Conservation (phyloP, 2,113 vertebrate species). For the Electrona antarctica region DNA sequence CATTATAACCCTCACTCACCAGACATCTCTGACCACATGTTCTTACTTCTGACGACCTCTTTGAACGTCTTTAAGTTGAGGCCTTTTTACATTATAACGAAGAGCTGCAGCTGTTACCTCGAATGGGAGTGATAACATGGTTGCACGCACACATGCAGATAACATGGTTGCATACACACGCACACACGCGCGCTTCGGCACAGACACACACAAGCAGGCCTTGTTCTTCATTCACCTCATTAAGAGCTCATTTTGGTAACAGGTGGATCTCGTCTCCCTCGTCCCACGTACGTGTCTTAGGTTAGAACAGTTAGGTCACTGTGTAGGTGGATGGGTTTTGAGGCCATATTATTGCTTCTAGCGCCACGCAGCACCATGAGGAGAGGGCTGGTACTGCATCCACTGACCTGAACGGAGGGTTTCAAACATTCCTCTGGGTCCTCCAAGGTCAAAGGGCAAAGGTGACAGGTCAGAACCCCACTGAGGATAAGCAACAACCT, state of each 20-base stretch:
- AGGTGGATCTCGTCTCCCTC: neutral
- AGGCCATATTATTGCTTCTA: neutral
- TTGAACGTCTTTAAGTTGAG: slow-evolving; percentile 14
- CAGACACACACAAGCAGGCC: neutral
- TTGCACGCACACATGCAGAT: neutral
- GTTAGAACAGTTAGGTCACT: no score
- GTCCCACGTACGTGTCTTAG: no score
- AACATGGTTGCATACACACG: slow-evolving; percentile 5
- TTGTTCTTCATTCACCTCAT: neutral
- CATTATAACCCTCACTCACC: neutral
- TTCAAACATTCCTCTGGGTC: slow-evolving; percentile 18
- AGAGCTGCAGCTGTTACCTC: slow-evolving; percentile 42
- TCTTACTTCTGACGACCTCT: slow-evolving; percentile 26
- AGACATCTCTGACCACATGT: slow-evolving; percentile 35
- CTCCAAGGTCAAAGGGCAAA: slow-evolving; percentile 35
- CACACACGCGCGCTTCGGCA: slow-evolving; percentile 8
- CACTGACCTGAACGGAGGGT: slow-evolving; percentile 3
- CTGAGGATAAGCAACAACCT: slow-evolving; percentile 25
- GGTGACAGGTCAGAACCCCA: slow-evolving; percentile 40
- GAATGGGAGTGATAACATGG: neutral
- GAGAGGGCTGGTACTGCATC: neutral
- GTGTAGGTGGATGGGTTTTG: neutral
- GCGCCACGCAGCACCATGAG: neutral
- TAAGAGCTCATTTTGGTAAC: neutral
- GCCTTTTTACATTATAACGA: slow-evolving; percentile 44